Percentiles rank a stretch among this genome's conserved stretches.
Evolutionary conservation across 2,797 vertebrate genomes (phyloP).

Genomic region (Anguilla obscura): DNA sequence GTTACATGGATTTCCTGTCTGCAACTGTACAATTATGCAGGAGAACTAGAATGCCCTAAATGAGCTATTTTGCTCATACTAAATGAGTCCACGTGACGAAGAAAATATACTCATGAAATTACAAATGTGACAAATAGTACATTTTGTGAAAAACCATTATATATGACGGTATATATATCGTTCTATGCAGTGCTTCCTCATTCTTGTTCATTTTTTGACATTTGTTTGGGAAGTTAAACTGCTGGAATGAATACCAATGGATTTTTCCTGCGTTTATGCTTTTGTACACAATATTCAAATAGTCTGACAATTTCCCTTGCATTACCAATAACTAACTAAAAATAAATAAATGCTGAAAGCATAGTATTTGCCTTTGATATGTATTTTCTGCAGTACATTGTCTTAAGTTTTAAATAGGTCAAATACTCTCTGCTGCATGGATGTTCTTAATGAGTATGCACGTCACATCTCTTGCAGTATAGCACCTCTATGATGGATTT

Average conservation of each 20-base stretch:
- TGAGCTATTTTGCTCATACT: neutral
- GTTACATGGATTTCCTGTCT: neutral
- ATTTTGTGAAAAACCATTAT: neutral
- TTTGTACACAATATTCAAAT: too few relatives aligned
- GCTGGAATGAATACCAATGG: neutral
- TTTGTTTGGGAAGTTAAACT: too few relatives aligned
- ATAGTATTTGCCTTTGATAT: neutral
- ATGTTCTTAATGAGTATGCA: neutral
- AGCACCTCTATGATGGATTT: neutral
- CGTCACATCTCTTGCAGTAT: neutral
- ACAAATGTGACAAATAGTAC: neutral
- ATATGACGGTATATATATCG: neutral
- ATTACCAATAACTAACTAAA: too few relatives aligned
- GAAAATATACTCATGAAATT: neutral
- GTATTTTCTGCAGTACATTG: neutral
- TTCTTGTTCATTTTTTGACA: neutral
- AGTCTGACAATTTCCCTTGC: too few relatives aligned
- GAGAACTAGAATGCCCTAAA: neutral
- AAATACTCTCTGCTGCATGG: neutral
- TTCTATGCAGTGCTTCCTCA: neutral
- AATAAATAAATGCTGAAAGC: too few relatives aligned
- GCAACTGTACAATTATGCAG: neutral
- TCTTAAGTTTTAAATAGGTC: neutral
- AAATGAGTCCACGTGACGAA: neutral
- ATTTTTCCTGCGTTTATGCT: neutral